Evolutionary conservation across 2,113 vertebrate genomes (phyloP).

Genomic region (Myrmophylax atrothorax): DNA sequence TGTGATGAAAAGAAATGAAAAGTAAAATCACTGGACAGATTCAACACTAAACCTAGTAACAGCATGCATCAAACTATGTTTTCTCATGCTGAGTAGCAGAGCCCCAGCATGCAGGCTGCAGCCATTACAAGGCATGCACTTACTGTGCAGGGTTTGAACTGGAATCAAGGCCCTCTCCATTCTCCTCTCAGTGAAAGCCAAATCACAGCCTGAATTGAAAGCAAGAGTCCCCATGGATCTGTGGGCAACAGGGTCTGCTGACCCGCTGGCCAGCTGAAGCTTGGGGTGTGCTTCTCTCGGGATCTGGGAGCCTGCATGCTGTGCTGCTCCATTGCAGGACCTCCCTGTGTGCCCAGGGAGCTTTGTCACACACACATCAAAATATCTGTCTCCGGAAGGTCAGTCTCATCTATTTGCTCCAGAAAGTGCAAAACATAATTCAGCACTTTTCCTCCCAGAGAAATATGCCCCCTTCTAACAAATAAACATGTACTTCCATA

Average conservation of each 20-base stretch:
- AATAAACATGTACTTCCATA: fast-evolving
- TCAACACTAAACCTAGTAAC: background rate
- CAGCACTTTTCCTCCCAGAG: background rate
- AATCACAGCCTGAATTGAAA: background rate
- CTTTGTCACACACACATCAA: fast-evolving
- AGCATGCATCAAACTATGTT: background rate
- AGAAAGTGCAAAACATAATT: background rate
- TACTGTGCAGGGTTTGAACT: background rate
- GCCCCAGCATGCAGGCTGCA: background rate
- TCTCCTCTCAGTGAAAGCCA: background rate
- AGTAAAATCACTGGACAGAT: background rate
- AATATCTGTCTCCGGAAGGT: background rate
- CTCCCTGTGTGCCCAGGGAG: background rate
- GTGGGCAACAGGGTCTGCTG: background rate
- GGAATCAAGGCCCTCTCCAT: background rate
- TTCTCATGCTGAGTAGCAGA: background rate
- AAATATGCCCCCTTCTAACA: background rate
- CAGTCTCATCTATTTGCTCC: background rate
- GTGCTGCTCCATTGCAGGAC: background rate
- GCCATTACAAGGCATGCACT: background rate
- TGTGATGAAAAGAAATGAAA: background rate
- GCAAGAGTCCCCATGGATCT: background rate
- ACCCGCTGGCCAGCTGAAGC: too few relatives aligned
- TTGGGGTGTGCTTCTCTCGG: background rate
- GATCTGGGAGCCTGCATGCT: background rate